These are phyloP conservation scores for Lates japonicus DNA, from an alignment of 2,797 vertebrate species.

Conservation along the genomic window DNA sequence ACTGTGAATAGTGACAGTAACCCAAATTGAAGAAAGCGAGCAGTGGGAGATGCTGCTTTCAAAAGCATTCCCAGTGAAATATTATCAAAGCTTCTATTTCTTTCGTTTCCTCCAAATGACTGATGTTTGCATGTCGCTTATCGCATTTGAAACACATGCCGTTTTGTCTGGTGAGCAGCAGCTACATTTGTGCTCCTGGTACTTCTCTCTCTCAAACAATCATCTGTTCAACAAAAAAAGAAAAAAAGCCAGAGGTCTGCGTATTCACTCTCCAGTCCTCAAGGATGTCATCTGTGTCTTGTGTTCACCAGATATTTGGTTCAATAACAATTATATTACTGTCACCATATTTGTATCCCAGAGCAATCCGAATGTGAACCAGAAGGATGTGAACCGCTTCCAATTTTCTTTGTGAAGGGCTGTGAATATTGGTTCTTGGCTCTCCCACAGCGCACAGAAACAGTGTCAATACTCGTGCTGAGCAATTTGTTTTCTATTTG, in stretches of 20 bases:
- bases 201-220: constrained; percentile 2
- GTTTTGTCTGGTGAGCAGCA: constrained; percentile 8
- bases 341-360: constrained; percentile 39
- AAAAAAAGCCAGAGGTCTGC: constrained; percentile 5
- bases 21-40: too few species aligned
- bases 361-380: constrained; percentile 15
- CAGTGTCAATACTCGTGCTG: constrained; percentile 61
- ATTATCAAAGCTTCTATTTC: constrained; percentile 3
- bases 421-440: constrained; percentile 58
- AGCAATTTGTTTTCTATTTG: constrained; percentile 83
- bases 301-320: constrained; percentile 33
- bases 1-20: too few species aligned
- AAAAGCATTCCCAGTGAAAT: too few species aligned
- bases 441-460: constrained; percentile 52
- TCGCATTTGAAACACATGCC: constrained; percentile 28
- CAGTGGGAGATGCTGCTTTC: too few species aligned
- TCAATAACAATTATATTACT: constrained; percentile 51
- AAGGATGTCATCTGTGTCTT: constrained; percentile 30
- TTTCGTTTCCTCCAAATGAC: constrained; percentile 29
- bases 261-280: constrained; percentile 20
- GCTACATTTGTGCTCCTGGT: constrained; percentile 7
- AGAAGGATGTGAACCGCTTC: constrained; percentile 36
- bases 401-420: constrained; percentile 62
- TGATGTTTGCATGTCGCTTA: constrained; percentile 11
- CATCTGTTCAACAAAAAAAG: not conserved